Evolutionary conservation across 2,797 vertebrate genomes (phyloP).

Genomic region (Pygocentrus nattereri): DNA sequence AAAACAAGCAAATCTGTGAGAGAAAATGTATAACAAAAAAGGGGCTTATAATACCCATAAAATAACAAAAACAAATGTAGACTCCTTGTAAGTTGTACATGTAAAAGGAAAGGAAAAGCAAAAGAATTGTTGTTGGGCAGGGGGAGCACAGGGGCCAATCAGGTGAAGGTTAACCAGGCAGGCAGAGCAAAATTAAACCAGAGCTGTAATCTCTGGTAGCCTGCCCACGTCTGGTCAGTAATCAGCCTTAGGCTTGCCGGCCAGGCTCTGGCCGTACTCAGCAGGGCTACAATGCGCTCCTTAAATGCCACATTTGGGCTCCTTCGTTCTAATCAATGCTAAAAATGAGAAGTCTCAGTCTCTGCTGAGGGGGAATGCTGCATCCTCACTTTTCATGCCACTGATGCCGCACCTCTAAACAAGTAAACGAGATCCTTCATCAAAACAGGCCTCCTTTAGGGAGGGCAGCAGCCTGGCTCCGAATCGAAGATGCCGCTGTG

Average conservation of each 20-base stretch:
- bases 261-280: conserved; percentile 29
- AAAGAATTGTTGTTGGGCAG: conserved; percentile 10
- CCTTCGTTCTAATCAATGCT: conserved; percentile 40
- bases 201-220: conserved; percentile 63
- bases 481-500: conserved; percentile 36
- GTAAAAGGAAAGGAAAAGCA: conserved; percentile 2
- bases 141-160: conserved; percentile 43
- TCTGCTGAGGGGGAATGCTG: conserved; percentile 25
- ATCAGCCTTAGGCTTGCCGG: conserved; percentile 57
- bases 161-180: conserved; percentile 68
- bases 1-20: neutral
- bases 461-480: conserved; percentile 41
- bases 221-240: conserved; percentile 55
- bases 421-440: conserved; percentile 62
- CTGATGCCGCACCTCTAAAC: conserved; percentile 43
- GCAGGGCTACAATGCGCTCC: conserved; percentile 30
- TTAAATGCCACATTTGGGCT: conserved; percentile 51
- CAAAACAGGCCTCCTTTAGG: conserved; percentile 56
- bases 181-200: conserved; percentile 69
- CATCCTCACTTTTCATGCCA: conserved; percentile 63
- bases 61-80: neutral
- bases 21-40: neutral
- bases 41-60: neutral
- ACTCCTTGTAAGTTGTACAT: neutral
- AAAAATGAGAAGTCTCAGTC: conserved; percentile 33